Base-by-base conservation (phyloP, 2,797 vertebrate species). In the Cynodonichthys magdalenae region DNA sequence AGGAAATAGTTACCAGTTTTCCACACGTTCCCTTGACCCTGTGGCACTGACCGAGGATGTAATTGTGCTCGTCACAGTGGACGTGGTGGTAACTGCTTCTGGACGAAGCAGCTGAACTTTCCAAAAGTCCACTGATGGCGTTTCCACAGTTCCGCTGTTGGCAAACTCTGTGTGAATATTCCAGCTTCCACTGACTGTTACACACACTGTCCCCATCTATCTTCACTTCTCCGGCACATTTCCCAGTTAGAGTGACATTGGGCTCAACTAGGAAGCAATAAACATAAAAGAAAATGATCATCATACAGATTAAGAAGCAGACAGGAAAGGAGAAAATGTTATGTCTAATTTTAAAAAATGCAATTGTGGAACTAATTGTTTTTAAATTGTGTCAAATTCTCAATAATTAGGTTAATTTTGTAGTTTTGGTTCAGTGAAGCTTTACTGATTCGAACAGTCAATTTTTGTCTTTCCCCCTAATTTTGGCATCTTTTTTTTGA, bases 21-120 rank as follows among this genome's bases (percentile, higher is more conserved):
- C 0, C 0, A 0, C 90, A 92, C 0, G 0, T 0, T 15, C 0
- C 44, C 1, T 0, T 0, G 1, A 6, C 7, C 28, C 50, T 73
- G 28, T n/a, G 28, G 47, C 92, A 93, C 68, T 92, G 89, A 53
- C 81, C 57, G 2, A 91, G 53, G 0, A 1, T 0, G 7, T 48
- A 14, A 36, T 90, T 79, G 2, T 29, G 2, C 0, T 53, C 3
- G 0, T 71, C 68, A 66, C 89, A 93, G 0, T 2, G 29, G 54
- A 92, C 56, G 4, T 83, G 53, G 3, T 61, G 1, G 12, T 0
- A 6, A 0, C 3, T 0, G 1, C 5, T 0, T 3, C 6, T 6
- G 4, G 2, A 0, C 0, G 10, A 36, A 12, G 0, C n/a, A 7
- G 19, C 0, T 27, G 4, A 0, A 12, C 1, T 2, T 8, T 29